Percentiles rank a stretch among this genome's conserved stretches.
phyloP scores from a whole-genome alignment of 2,797 vertebrate species.

The Ataeniobius toweri region DNA sequence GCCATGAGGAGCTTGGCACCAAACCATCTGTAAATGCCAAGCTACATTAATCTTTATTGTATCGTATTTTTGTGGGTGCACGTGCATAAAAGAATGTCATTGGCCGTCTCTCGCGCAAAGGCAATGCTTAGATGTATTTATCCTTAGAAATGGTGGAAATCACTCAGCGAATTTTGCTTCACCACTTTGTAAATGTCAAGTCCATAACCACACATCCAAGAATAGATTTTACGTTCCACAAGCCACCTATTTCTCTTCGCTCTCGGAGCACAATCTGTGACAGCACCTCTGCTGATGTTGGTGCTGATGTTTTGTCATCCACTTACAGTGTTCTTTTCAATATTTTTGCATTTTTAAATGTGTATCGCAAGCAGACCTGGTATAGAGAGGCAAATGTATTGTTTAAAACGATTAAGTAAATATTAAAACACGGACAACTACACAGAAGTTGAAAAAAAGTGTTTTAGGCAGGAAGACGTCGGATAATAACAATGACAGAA shows the following conservation, averaged over 20 bases:
- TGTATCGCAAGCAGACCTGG: background rate
- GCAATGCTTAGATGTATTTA: background rate
- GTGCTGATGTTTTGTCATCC: conserved; percentile 19
- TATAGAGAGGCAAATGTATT: background rate
- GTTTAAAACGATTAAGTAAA: conserved; percentile 1
- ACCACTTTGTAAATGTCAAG: conserved; percentile 34
- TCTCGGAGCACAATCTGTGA: conserved; percentile 23
- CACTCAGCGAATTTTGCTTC: background rate
- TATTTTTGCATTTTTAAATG: conserved; percentile 36
- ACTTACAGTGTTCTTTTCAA: conserved; percentile 27
- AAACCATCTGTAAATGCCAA: conserved; percentile 50
- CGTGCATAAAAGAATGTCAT: background rate
- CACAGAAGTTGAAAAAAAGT: background rate
- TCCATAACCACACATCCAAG: conserved; percentile 23
- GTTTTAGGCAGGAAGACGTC: background rate
- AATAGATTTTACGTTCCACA: conserved; percentile 46
- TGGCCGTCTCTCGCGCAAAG: background rate
- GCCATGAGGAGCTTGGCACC: conserved; percentile 75
- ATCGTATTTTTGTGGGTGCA: conserved; percentile 7
- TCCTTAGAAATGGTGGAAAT: conserved; percentile 13
- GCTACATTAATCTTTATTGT: conserved; percentile 36
- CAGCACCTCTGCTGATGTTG: conserved; percentile 33
- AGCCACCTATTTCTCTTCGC: conserved; percentile 27
- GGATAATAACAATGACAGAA: background rate
- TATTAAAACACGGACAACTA: background rate